phyloP scores from a whole-genome alignment of 2,888 invertebrate genomes.

The Calameuta idolon region DNA sequence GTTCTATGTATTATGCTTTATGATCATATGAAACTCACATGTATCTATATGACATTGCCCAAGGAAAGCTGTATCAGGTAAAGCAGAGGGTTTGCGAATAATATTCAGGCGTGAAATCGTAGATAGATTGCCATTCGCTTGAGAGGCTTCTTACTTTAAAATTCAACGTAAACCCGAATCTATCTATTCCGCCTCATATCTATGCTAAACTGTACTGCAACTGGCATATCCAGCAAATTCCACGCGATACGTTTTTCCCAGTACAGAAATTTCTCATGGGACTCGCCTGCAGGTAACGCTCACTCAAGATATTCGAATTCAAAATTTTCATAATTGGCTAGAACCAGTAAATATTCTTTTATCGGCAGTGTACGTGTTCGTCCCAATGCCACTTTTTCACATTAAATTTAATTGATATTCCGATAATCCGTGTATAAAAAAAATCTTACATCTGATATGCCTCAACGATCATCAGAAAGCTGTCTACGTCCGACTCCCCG shows the following conservation, averaged over 20 bases:
- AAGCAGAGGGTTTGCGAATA: background rate
- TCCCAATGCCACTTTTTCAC: background rate
- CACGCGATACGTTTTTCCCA: background rate
- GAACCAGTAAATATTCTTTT: background rate
- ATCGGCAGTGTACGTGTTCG: background rate
- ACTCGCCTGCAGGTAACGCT: background rate
- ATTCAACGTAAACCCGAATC: slow-evolving; percentile 11
- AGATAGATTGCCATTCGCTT: background rate
- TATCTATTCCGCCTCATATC: slow-evolving; percentile 16
- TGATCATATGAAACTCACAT: background rate
- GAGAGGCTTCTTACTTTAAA: slow-evolving; percentile 11
- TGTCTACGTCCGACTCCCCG: background rate
- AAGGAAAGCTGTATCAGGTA: background rate
- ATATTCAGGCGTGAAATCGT: background rate
- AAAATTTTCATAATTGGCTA: background rate
- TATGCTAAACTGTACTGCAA: slow-evolving; percentile 17
- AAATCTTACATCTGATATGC: background rate
- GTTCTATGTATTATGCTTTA: background rate
- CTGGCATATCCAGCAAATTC: background rate
- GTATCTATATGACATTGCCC: background rate
- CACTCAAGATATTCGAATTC: background rate
- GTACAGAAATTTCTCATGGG: background rate
- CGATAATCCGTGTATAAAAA: background rate
- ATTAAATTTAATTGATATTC: background rate
- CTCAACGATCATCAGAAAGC: background rate